phyloP scores from a whole-genome alignment of 1,140 invertebrate species.

The Uloborus diversus region DNA sequence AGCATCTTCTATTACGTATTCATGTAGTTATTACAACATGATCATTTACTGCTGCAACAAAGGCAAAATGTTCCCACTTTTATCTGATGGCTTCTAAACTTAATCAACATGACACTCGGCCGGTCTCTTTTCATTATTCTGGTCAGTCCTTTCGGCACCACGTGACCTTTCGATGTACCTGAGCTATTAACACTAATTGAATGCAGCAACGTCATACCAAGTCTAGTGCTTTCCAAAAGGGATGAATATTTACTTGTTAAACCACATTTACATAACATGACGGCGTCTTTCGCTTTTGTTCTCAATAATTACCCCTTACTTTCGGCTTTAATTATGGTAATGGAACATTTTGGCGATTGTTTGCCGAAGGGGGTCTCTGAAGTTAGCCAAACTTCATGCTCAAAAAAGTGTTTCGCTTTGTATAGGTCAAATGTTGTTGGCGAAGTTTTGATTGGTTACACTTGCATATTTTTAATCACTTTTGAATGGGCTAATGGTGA shows the following conservation, averaged over 20 bases:
- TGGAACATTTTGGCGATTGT: not conserved
- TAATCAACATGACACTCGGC: not conserved
- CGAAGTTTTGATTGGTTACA: no score
- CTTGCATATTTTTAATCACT: no score
- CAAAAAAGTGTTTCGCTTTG: no score
- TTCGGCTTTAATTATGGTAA: not conserved
- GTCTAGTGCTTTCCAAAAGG: not conserved
- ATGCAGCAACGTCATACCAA: not conserved
- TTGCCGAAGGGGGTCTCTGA: no score
- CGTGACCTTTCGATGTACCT: not conserved
- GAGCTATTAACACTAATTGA: slow-evolving; percentile 12
- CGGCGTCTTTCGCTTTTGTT: not conserved
- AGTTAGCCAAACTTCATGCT: no score
- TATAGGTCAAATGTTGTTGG: no score
- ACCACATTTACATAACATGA: slow-evolving; percentile 3
- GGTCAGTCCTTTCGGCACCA: not conserved
- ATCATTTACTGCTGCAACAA: no score
- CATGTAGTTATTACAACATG: no score
- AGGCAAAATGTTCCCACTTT: no score
- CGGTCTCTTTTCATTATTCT: not conserved
- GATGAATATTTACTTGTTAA: not conserved
- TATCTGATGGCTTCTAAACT: no score
- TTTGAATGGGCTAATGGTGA: no score
- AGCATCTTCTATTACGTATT: no score
- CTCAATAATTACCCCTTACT: not conserved